Base-by-base conservation (phyloP, 2,113 vertebrate genomes). In the Thymallus thymallus region DNA sequence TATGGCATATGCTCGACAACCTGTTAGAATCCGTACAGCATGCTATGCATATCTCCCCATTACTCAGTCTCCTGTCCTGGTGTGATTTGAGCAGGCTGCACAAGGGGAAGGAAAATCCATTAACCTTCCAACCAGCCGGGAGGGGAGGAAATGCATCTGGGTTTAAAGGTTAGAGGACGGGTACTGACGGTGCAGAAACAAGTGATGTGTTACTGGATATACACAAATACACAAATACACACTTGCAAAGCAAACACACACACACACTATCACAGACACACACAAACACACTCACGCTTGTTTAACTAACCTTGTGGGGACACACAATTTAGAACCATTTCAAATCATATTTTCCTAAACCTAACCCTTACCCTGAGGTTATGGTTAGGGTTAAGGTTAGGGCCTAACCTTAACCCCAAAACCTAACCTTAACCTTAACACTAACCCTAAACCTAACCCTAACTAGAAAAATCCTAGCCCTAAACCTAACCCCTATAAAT, bases 141-240 rank as follows among this genome's bases (percentile, higher is more conserved):
- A 82, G 85, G 85, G 73, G 61, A 76, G 82, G 32, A 66, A 79
- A 83, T 68, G 80, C 76, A 81, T 84, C 72, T 88, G 55, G 77
- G 83, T 84, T 82, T 81, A 90, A 90, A 90, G 88, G 88, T 89
- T 86, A 88, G 65, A 69, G 81, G 82, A 85, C 73, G 78, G 67
- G 75, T 64, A 72, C 80, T 78, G 86, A 87, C 78, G 75, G 80
- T 80, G 86, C 77, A 76, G 51, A 77, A 62, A 35, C 29, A n/a
- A 3, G 29, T 35, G 64, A 66, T 66, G 20, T 66, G 16, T 35
- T 35, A 66, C 64, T 30, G 64, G 29, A 66, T 32, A n/a, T 20
- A n/a, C 29, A 65, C 29, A 65, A 12, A 30, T 26, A 66, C 64
- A 65, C 61, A 30, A 26, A 6, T 63, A 18, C 16, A 24, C 2